A percentile compares a stretch with the other conserved stretches of the same genome.
Evolutionary conservation across 2,797 vertebrate species (phyloP).

Genomic region (Epinephelus coioides): DNA sequence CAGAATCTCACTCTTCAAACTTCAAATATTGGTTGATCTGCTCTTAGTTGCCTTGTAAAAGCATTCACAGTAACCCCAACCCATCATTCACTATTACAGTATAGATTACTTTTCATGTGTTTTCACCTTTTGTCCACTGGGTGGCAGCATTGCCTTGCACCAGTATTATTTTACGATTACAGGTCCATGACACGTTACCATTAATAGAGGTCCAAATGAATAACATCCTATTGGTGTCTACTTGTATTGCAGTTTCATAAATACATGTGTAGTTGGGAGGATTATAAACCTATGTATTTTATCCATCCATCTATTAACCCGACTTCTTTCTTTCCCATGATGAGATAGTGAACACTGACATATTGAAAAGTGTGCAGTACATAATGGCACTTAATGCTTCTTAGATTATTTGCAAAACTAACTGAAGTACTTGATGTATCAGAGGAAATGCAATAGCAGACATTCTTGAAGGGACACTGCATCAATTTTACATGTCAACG

Average conservation of each 20-base stretch:
- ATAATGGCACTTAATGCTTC: not conserved
- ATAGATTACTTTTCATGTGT: not conserved
- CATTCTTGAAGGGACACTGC: not conserved
- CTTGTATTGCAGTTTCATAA: not conserved
- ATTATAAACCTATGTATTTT: not conserved
- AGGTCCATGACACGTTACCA: not conserved
- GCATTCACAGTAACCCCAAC: not conserved
- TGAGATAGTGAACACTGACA: not conserved
- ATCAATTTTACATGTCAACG: not conserved
- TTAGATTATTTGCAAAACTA: not conserved
- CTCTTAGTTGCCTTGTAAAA: not conserved
- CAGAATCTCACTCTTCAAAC: not conserved
- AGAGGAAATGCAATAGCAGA: not conserved
- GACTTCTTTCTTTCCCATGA: not conserved
- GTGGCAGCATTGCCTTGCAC: slow-evolving; percentile 53
- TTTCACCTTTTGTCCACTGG: slow-evolving; percentile 44
- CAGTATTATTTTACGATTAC: not conserved
- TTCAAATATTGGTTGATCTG: not conserved
- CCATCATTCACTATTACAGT: not conserved
- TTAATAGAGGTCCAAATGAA: not conserved
- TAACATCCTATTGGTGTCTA: not conserved
- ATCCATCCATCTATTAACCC: not conserved
- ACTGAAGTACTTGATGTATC: not conserved
- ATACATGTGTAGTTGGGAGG: not conserved
- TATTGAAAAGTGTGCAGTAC: not conserved